Conservation (phyloP, 2,888 invertebrate genomes). For the Meliscaeva auricollis region DNA sequence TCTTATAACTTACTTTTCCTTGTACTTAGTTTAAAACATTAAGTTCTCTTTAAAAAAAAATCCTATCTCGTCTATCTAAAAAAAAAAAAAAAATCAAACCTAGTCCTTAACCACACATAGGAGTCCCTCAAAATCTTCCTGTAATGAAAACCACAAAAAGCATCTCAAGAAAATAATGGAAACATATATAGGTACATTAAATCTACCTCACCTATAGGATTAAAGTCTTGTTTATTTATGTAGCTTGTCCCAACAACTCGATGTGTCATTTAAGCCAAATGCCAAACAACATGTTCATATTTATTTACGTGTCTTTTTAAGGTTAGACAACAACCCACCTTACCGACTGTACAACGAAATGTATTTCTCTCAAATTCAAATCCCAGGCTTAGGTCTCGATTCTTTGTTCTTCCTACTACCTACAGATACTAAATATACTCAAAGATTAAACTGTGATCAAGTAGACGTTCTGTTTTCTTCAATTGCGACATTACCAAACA, state of each 20-base stretch:
- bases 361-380: slow-evolving; percentile 44
- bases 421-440: slow-evolving; percentile 49
- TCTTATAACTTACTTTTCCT: too few species aligned
- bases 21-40: too few species aligned
- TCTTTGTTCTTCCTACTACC: slow-evolving; percentile 2
- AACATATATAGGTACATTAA: not conserved
- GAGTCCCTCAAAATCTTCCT: too few species aligned
- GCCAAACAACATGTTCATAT: slow-evolving; percentile 64
- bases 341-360: not conserved
- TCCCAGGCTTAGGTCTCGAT: slow-evolving; percentile 7
- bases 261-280: slow-evolving; percentile 65
- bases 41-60: too few species aligned
- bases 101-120: too few species aligned
- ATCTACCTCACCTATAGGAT: not conserved
- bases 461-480: slow-evolving; percentile 58
- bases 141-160: too few species aligned
- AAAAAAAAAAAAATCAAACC: too few species aligned
- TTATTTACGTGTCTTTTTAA: slow-evolving; percentile 44
- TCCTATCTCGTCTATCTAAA: too few species aligned
- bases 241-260: slow-evolving; percentile 19
- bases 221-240: slow-evolving; percentile 9
- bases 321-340: not conserved
- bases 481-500: slow-evolving; percentile 41
- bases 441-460: slow-evolving; percentile 68
- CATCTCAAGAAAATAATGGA: not conserved